Percentiles rank a stretch among this genome's conserved stretches.
Conservation (phyloP, 2,888 invertebrate species). For the Drosophila neutralis region DNA sequence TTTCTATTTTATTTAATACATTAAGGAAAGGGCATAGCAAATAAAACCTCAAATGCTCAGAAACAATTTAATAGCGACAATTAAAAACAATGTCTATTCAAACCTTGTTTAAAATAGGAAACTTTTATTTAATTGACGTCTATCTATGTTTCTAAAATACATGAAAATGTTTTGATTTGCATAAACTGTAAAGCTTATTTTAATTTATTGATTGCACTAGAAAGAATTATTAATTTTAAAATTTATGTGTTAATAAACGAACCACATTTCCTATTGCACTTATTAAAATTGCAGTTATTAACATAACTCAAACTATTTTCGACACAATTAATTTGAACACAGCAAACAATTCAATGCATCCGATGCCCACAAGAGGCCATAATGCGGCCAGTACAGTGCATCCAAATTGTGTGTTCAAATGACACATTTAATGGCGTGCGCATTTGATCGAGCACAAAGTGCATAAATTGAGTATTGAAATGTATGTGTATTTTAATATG, state of each 20-base stretch:
- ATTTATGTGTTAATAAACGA: not conserved
- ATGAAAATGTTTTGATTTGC: not conserved
- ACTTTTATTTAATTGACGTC: not conserved
- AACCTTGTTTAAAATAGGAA: not conserved
- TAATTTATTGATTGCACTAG: not conserved
- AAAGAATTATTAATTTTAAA: not conserved
- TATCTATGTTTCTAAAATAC: not conserved
- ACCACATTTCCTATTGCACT: conserved; percentile 17
- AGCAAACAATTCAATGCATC: conserved; percentile 48
- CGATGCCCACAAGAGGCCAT: conserved; percentile 36
- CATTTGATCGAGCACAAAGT: conserved; percentile 25
- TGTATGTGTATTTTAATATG: conserved; percentile 55
- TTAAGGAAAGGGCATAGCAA: not conserved
- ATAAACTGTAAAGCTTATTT: not conserved
- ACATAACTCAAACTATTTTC: conserved; percentile 23
- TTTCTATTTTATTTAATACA: not conserved
- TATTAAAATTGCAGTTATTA: conserved; percentile 34
- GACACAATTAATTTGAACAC: conserved; percentile 48
- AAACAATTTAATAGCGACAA: not conserved
- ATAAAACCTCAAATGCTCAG: not conserved
- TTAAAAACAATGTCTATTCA: not conserved
- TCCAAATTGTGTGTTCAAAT: conserved; percentile 9
- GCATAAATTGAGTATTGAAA: conserved; percentile 45
- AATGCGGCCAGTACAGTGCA: conserved; percentile 2
- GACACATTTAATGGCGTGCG: conserved; percentile 34